Evolutionary conservation across 2,797 vertebrate genomes (phyloP), one percentile per base, ranked within the genome.

Genomic region (Zonotrichia albicollis): DNA sequence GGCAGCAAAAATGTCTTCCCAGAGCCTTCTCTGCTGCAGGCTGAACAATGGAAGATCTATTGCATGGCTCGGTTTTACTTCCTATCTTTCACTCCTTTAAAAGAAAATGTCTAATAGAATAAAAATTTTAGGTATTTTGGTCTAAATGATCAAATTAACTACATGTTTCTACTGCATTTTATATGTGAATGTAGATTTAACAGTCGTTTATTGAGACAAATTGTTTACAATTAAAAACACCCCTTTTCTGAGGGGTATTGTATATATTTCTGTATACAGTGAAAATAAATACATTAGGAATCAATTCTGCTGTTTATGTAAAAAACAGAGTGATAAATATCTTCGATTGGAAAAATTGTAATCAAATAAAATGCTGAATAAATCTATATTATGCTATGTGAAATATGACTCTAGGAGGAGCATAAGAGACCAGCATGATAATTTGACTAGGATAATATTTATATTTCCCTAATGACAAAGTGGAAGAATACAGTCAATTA

Each of bases 71-170:
- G 65, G 5, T 68, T 67, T 61, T 61, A 19, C 11, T 53, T 82
- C 57, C 2, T 16, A 4, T 43, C 38, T 61, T 75, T 6, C 18
- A 48, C 2, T 6, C 1, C 3, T 4, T 16, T 9, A 7, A 64
- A 76, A 53, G 2, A 82, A 65, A 43, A 70, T 9, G 1, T 25
- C 13, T 58, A 62, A 70, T 27, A 20, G 11, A 54, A 54, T 23
- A 77, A 62, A 76, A 43, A 25, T 22, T 42, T 14, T 1, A 78
- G 61, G 19, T 48, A 61, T 23, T 45, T 75, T 36, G 2, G 10
- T 60, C 16, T 48, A 65, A 53, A 55, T 42, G 0, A 57, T 27
- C 1, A 73, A 70, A 70, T 62, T 25, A 67, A 29, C 5, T 53
- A 5, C 13, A 26, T 54, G 79, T 89, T 89, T 18, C 5, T 26